phyloP scores from a whole-genome alignment of 2,113 vertebrate species.

The Tragelaphus scriptus region DNA sequence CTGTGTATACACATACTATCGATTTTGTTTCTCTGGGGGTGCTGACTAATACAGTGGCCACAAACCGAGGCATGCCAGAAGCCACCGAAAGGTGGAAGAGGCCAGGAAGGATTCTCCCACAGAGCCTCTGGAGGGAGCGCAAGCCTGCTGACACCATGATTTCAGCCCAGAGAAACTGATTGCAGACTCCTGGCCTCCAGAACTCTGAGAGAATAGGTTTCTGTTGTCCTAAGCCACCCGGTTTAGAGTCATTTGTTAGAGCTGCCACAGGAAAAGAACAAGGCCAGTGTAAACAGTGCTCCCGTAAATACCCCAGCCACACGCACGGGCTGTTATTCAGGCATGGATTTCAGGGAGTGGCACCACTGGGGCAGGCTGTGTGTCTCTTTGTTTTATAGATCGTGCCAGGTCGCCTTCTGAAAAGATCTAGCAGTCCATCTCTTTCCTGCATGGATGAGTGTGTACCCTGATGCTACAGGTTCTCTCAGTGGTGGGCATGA shows the following conservation, averaged over 20 bases:
- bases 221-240: neutral
- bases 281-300: neutral
- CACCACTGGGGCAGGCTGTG: neutral
- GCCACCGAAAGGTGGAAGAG: neutral
- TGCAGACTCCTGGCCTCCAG: neutral
- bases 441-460: rapidly evolving
- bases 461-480: rapidly evolving
- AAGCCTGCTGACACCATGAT: neutral
- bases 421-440: too few species aligned
- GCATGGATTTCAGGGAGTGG: neutral
- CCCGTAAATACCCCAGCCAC: neutral
- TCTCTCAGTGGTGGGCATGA: neutral
- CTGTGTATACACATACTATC: neutral
- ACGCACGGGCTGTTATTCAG: neutral
- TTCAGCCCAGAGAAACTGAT: neutral
- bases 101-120: neutral
- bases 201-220: neutral
- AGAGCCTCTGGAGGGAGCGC: rapidly evolving
- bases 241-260: neutral
- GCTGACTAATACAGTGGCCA: neutral
- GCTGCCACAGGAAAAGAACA: neutral
- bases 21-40: neutral
- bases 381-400: neutral
- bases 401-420: neutral
- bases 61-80: neutral